A percentile compares a stretch with the other conserved stretches of the same genome.
Evolutionary conservation across 2,797 vertebrate genomes (phyloP).

Genomic region (Paguma larvata): DNA sequence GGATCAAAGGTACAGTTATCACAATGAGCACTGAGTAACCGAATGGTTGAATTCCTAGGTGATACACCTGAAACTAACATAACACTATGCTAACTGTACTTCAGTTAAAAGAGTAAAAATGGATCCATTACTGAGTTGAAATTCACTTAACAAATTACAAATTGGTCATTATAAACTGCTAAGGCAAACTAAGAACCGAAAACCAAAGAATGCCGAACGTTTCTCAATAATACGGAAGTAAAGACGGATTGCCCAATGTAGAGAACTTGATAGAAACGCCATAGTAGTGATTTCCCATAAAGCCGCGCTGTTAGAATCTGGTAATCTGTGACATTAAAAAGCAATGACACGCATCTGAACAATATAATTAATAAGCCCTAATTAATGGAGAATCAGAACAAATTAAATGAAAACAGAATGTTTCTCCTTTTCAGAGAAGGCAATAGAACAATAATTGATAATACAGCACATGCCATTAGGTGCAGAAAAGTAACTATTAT

Average conservation of each 20-base stretch:
- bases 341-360: neutral
- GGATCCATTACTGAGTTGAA: neutral
- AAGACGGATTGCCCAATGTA: neutral
- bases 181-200: neutral
- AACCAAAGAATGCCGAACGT: neutral
- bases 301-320: neutral
- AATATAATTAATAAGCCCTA: neutral
- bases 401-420: slow-evolving; percentile 9
- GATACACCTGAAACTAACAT: neutral
- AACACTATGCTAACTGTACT: neutral
- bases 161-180: neutral
- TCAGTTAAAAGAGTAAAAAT: neutral
- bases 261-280: neutral
- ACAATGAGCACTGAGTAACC: neutral
- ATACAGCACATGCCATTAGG: neutral
- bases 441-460: neutral
- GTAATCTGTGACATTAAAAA: neutral
- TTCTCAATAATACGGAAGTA: neutral
- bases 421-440: neutral
- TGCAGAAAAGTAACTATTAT: neutral
- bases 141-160: neutral
- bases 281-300: neutral
- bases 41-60: neutral
- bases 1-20: neutral
- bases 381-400: neutral